Evolutionary conservation across 2,888 invertebrate species (phyloP).

Genomic region (Hoplodrina ambigua): DNA sequence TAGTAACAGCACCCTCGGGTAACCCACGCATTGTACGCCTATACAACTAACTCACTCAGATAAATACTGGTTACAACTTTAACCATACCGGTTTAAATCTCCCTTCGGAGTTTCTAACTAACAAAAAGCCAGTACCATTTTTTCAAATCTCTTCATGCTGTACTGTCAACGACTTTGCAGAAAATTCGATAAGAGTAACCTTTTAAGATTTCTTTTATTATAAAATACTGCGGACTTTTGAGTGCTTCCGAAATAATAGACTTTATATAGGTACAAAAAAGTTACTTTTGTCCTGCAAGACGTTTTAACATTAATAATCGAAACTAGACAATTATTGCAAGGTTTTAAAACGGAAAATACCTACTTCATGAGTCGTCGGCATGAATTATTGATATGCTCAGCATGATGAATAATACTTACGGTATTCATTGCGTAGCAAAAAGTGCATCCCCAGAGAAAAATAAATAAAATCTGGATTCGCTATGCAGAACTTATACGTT

Average conservation of each 20-base stretch:
- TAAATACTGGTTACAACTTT: constrained; percentile 56
- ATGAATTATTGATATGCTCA: constrained; percentile 14
- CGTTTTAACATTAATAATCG: constrained; percentile 28
- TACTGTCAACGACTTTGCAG: constrained; percentile 7
- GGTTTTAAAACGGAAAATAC: constrained; percentile 5
- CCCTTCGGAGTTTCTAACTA: constrained; percentile 22
- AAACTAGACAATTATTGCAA: neutral
- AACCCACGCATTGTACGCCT: constrained; percentile 21
- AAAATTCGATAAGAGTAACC: constrained; percentile 42
- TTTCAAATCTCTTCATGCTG: constrained; percentile 11
- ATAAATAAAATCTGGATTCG: constrained; percentile 36
- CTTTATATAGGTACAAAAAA: constrained; percentile 16
- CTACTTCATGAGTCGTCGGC: constrained; percentile 2
- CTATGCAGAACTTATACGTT: constrained; percentile 31
- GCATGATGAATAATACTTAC: constrained; percentile 12
- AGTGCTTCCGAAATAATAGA: constrained; percentile 26
- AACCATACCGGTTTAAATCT: constrained; percentile 30
- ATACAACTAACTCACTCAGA: constrained; percentile 38
- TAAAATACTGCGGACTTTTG: constrained; percentile 25
- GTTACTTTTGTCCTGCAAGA: constrained; percentile 14
- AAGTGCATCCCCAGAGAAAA: constrained; percentile 16
- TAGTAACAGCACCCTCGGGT: constrained; percentile 37
- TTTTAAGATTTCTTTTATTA: constrained; percentile 23
- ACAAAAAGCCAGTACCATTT: constrained; percentile 30
- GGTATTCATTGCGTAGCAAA: constrained; percentile 10